Conservation (phyloP, 2,888 invertebrate species). For the Tiliacea aurago region DNA sequence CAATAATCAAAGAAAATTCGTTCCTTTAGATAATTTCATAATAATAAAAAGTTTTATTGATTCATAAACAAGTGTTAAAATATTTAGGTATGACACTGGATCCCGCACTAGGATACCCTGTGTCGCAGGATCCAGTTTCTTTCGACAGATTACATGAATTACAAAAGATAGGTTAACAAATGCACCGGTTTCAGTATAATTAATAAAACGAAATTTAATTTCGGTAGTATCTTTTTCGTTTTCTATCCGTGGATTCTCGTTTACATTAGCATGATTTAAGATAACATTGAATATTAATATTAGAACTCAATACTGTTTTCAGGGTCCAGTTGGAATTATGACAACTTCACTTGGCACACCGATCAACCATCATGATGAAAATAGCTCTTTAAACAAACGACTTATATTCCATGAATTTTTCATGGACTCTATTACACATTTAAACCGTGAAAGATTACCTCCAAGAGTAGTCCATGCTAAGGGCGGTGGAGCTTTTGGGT, state of each 20-base stretch:
- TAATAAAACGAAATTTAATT: too few species aligned
- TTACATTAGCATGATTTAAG: background rate
- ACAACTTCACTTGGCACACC: constrained; percentile 95
- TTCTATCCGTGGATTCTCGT: background rate
- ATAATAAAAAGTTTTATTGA: too few species aligned
- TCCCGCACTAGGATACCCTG: too few species aligned
- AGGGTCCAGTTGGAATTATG: constrained; percentile 89
- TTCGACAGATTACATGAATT: too few species aligned
- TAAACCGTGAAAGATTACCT: constrained; percentile 96
- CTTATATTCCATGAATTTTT: constrained; percentile 95
- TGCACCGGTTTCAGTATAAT: too few species aligned
- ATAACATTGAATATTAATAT: background rate
- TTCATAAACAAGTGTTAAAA: too few species aligned
- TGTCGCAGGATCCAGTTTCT: too few species aligned
- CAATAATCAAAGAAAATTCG: constrained; percentile 17
- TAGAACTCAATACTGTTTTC: constrained; percentile 63
- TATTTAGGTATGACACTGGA: too few species aligned
- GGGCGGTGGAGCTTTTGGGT: constrained; percentile 96
- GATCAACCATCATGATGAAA: constrained; percentile 91
- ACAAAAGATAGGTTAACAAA: too few species aligned
- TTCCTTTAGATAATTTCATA: background rate
- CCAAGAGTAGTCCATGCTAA: constrained; percentile 98
- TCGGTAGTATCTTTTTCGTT: background rate
- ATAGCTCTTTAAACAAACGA: constrained; percentile 93
- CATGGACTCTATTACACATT: constrained; percentile 94